Conservation (phyloP, 2,888 invertebrate genomes). For the Caradrina clavipalpis region DNA sequence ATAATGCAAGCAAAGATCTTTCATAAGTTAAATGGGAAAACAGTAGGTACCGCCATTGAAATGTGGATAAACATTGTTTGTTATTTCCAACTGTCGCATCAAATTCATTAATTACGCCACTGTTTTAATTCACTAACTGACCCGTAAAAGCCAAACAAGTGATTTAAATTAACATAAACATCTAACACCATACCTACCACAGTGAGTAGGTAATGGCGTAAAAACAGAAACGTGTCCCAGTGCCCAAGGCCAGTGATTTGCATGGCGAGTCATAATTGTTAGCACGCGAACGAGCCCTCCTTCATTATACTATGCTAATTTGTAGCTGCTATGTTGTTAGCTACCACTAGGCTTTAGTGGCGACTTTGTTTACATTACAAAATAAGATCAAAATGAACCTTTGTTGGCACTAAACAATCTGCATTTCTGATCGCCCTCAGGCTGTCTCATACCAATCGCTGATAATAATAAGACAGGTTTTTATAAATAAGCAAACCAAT, state of each 20-base stretch:
- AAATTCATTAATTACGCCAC: slow-evolving; percentile 7
- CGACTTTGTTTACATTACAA: slow-evolving; percentile 21
- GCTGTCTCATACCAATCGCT: not conserved
- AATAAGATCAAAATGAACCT: slow-evolving; percentile 1
- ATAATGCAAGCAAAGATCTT: not conserved
- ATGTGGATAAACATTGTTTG: not conserved
- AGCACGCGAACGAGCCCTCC: slow-evolving; percentile 58
- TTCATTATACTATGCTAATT: slow-evolving; percentile 50
- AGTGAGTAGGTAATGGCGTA: slow-evolving; percentile 12
- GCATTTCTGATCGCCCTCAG: not conserved
- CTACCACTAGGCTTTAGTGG: slow-evolving; percentile 17
- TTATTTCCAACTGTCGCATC: not conserved
- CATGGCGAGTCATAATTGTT: slow-evolving; percentile 57
- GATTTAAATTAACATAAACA: slow-evolving; percentile 19
- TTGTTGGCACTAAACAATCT: not conserved
- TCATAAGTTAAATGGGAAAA: not conserved
- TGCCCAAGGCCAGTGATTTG: slow-evolving; percentile 58
- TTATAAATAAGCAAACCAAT: too few relatives aligned
- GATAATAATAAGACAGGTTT: too few relatives aligned
- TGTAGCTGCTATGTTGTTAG: slow-evolving; percentile 30
- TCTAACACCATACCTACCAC: slow-evolving; percentile 1
- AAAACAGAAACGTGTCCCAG: slow-evolving; percentile 10
- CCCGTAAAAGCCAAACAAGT: slow-evolving; percentile 24
- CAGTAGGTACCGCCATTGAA: not conserved
- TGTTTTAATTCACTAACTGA: slow-evolving; percentile 23